Percentiles rank a stretch among this genome's conserved stretches.
Evolutionary conservation across 2,888 invertebrate genomes (phyloP).

Genomic region (Cataglyphis altisquamis): DNA sequence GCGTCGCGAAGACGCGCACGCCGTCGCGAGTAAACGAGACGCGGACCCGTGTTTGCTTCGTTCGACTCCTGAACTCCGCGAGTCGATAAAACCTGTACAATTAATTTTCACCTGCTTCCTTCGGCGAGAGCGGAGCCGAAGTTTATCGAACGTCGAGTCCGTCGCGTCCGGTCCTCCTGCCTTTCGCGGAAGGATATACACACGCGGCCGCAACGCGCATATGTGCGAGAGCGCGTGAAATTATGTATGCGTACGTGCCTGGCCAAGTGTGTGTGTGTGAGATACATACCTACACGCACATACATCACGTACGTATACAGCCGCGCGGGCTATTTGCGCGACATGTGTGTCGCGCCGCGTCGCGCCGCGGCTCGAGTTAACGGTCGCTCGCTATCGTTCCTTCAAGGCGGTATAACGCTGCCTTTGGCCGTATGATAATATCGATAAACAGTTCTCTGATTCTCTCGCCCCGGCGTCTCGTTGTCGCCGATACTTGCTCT

Average conservation of each 20-base stretch:
- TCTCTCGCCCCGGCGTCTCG: slow-evolving; percentile 22
- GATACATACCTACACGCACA: background rate
- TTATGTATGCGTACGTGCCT: too few species aligned
- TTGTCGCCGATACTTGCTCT: slow-evolving; percentile 23
- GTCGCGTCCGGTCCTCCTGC: slow-evolving; percentile 32
- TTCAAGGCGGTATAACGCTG: slow-evolving; percentile 53
- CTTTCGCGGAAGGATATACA: slow-evolving; percentile 71
- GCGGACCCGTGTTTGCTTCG: too few species aligned
- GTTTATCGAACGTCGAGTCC: background rate
- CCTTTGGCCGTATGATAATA: slow-evolving; percentile 37
- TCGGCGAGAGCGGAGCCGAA: slow-evolving; percentile 40
- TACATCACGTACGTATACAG: background rate
- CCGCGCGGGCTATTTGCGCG: slow-evolving; percentile 59
- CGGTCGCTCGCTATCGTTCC: slow-evolving; percentile 69
- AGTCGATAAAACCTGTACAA: slow-evolving; percentile 79
- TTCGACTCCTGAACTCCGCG: slow-evolving; percentile 38
- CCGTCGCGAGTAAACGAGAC: slow-evolving; percentile 58
- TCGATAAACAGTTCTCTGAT: slow-evolving; percentile 45
- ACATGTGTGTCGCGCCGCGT: slow-evolving; percentile 47
- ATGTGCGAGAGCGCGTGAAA: slow-evolving; percentile 5
- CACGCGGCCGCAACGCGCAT: slow-evolving; percentile 12
- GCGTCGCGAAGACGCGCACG: slow-evolving; percentile 74
- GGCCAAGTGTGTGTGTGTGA: background rate
- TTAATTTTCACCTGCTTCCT: slow-evolving; percentile 83
- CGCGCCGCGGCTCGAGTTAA: slow-evolving; percentile 64